Evolutionary conservation across 1,140 invertebrate genomes (phyloP).

Genomic region (Tetranychus urticae): DNA sequence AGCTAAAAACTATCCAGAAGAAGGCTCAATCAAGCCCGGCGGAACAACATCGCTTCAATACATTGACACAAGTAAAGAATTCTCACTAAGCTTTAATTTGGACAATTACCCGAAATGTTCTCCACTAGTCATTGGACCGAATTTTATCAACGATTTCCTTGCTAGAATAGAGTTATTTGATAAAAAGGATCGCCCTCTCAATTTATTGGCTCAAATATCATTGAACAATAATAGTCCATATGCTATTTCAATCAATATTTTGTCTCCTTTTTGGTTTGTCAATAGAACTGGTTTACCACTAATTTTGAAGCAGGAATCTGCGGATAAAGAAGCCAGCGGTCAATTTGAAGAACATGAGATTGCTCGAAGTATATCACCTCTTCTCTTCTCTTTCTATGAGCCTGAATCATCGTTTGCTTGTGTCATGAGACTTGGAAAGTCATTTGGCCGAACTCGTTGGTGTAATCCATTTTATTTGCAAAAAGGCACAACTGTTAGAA

Average conservation of each 20-base stretch:
- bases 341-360: constrained; percentile 84
- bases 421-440: constrained; percentile 42
- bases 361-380: constrained; percentile 67
- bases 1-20: background rate
- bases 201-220: constrained; percentile 27
- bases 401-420: constrained; percentile 34
- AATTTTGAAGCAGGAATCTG: constrained; percentile 76
- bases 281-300: constrained; percentile 82
- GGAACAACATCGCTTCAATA: constrained; percentile 4
- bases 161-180: constrained; percentile 39
- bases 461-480: constrained; percentile 56
- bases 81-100: constrained; percentile 44
- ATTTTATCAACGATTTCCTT: constrained; percentile 23
- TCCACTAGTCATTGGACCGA: constrained; percentile 26
- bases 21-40: constrained; percentile 1
- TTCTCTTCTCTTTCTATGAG: constrained; percentile 79
- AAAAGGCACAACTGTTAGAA: constrained; percentile 38
- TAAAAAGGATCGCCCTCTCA: constrained; percentile 37
- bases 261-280: constrained; percentile 76
- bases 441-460: constrained; percentile 37
- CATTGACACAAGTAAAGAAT: constrained; percentile 37
- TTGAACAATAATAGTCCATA: constrained; percentile 27
- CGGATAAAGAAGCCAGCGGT: constrained; percentile 46
- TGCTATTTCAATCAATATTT: constrained; percentile 20
- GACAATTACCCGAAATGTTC: constrained; percentile 55